Evolutionary conservation across 2,888 invertebrate species (phyloP), one percentile per base, ranked within the genome.

Genomic region (Agrotis puta): DNA sequence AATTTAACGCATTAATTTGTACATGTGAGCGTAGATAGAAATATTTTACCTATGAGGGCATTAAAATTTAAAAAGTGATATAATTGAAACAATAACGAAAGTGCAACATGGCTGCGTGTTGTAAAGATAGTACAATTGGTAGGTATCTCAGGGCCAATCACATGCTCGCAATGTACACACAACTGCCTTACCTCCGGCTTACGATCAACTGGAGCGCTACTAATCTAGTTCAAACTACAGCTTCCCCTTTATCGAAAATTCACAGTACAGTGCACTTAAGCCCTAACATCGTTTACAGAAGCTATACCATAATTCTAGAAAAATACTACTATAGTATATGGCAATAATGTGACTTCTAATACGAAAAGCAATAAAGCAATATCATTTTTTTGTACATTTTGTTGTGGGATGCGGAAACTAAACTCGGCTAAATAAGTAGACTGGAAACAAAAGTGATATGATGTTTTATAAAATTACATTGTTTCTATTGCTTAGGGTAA

Each of bases 401-500:
- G 87, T 88, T 89, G 85, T 79, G 85, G 79, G 83, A 85, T 84
- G 88, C 82, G 87, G 86, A 85, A 86, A 88, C 87, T 75, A 81
- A 86, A 85, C 83, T 86, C 85, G 88, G 90, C 90, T 92, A 90
- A 77, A 89, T 90, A 87, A 88, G 90, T 94, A 94, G 94, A 93
- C 94, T 94, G 94, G 91, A 88, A 90, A 86, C 85, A 88, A 88
- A 88, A 88, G 92, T 92, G 93, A 93, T 92, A 92, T 88, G 85
- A 88, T 85, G 81, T 87, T 85, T 87, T 84, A 82, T 79, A 89
- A 87, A 87, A 85, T 89, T 88, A 85, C 82, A 83, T 87, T 86
- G 85, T 85, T 86, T 80, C 84, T 88, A 88, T 88, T 85, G 89
- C 88, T 88, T 89, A 90, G 88, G 85, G 71, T 88, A 84, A 80